Evolutionary conservation across 2,113 vertebrate genomes (phyloP), one percentile per base, ranked within the genome.

Genomic region (Tringa solitaria): DNA sequence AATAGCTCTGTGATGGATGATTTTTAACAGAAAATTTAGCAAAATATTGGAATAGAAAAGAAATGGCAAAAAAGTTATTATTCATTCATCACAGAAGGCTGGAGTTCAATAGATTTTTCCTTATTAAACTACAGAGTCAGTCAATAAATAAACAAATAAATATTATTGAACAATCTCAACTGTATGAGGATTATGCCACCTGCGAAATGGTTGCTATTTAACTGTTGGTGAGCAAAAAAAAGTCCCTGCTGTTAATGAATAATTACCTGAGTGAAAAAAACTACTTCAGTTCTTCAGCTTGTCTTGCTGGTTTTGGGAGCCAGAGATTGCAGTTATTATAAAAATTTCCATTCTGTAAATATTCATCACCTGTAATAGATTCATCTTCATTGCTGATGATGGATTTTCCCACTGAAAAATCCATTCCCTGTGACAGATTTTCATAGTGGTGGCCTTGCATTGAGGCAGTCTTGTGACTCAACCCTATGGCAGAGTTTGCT

Each of bases 91-190:
- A 53, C 10, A 53, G 26, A 81, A 74, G 60, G 6, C 10, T 48
- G 23, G 10, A 79, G 4, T 41, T 21, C 13, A 63, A 68, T 33
- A 77, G 20, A 70, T 51, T 94, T 80, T 86, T 74, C 32, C 10
- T 85, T 93, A 19, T 54, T 87, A 75, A 56, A 63, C 19, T 37
- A 18, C 39, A n/a, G 35, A 75, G 28, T 48, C 21, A 94, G 24
- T 53, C 61, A 95, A 41, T 79, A 95, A 82, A 81, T 64, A 95
- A 90, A 78, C 9, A 70, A 94, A 91, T 23, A 84, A 88, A 94
- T 50, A 23, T 67, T 39, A 15, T 13, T 89, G 12, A 16, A 46
- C 26, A 72, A 16, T 74, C 37, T 43, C 15, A 69, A 14, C 23
- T 88, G 20, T 21, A 41, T 46, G 54, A 89, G 37, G 26, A 70